Evolutionary conservation across 2,113 vertebrate genomes (phyloP), one percentile per base, ranked within the genome.

Genomic region (Oostethus manadensis): DNA sequence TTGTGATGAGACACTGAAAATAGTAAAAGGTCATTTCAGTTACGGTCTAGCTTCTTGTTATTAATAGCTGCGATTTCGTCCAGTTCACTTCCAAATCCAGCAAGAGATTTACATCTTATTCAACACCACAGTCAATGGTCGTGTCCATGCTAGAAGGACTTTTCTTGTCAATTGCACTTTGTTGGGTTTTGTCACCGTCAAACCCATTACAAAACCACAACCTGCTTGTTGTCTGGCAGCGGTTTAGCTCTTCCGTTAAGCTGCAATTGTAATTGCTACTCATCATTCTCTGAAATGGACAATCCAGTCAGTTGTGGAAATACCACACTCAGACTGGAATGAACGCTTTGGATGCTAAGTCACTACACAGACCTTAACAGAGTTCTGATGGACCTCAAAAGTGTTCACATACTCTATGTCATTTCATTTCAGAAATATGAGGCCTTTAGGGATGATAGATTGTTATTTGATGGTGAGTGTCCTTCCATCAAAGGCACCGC

Each of bases 401-500:
- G 51, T 61, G 22, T 73, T n/a, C n/a, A n/a, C n/a, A n/a, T n/a
- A n/a, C 40, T 55, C 21, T 43, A 38, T 47, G 44, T 35, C 40
- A 59, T 17, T 59, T 35, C 46, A 54, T 71, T 48, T 89, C 82
- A 94, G 80, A 93, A 92, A 64, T 94, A 94, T n/a, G 92, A 92
- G 15, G 92, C 91, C 63, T 92, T 93, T 61, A 85, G 49, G 1
- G 88, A 84, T 0, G 88, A 71, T 43, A 86, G 48, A 44, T 92
- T 92, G 70, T 92, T 92, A 73, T 92, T 91, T 64, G 89, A 82
- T 16, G 90, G 72, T 14, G 86, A 89, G 1, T 88, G 85, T 0
- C 89, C 90, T 62, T 90, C 90, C 90, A 94, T 93, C 60, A 94
- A 86, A 0, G 90, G 91, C n/a, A 91, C 85, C 51, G 94, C 92